Evolutionary conservation across 2,888 invertebrate genomes (phyloP).

Genomic region (Eledone cirrhosa): DNA sequence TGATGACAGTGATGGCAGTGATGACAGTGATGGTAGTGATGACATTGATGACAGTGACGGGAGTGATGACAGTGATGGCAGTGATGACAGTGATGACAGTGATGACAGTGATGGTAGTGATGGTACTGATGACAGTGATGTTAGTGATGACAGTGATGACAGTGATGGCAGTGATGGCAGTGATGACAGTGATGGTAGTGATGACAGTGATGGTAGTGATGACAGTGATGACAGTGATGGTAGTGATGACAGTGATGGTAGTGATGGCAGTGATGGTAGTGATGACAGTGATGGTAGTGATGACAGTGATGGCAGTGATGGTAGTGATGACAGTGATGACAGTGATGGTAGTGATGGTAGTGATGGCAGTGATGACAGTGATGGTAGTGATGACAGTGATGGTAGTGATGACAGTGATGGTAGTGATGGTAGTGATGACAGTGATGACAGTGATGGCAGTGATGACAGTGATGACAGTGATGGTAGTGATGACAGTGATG

Average conservation of each 20-base stretch:
- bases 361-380: slow-evolving; percentile 24
- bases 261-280: neutral
- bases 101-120: slow-evolving; percentile 22
- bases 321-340: slow-evolving; percentile 28
- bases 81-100: slow-evolving; percentile 1
- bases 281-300: neutral
- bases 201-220: neutral
- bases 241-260: neutral
- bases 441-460: slow-evolving; percentile 8
- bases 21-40: too few species aligned
- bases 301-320: slow-evolving; percentile 5
- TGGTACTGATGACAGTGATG: neutral
- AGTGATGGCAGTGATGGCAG: neutral
- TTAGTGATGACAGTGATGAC: too few species aligned
- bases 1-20: slow-evolving; percentile 9
- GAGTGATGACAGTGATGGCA: too few species aligned
- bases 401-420: slow-evolving; percentile 7
- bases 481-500: slow-evolving; percentile 2
- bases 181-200: slow-evolving; percentile 14
- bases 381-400: slow-evolving; percentile 28
- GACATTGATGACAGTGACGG: too few species aligned
- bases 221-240: slow-evolving; percentile 18
- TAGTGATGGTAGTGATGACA: slow-evolving; percentile 13
- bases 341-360: slow-evolving; percentile 30
- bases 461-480: neutral